These are phyloP conservation scores for Luperina testacea DNA, from an alignment of 2,888 invertebrate genomes.

Conservation along the genomic window DNA sequence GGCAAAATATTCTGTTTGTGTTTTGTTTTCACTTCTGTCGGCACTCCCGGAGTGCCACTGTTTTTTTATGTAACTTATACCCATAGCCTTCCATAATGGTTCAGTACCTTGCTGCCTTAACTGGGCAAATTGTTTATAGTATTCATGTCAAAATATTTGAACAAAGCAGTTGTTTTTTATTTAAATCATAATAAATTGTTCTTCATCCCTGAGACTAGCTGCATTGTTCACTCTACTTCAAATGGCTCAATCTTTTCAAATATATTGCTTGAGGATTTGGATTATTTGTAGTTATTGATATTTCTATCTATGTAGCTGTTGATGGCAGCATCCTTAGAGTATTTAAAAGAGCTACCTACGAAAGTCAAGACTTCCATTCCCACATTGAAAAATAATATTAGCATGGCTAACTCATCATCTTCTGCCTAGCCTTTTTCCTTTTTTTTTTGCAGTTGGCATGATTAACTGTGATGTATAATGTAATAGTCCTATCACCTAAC, in stretches of 20 bases:
- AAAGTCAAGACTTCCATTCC: not conserved
- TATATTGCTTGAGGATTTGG: not conserved
- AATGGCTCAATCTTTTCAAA: not conserved
- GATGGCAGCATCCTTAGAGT: not conserved
- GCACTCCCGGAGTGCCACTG: no score
- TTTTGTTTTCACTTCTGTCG: no score
- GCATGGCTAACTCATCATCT: not conserved
- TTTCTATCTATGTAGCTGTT: not conserved
- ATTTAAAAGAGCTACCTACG: not conserved
- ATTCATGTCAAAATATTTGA: not conserved
- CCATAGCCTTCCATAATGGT: not conserved
- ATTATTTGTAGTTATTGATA: not conserved
- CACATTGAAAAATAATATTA: not conserved
- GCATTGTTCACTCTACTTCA: not conserved
- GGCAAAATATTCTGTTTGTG: no score
- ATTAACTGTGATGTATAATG: slow-evolving; percentile 1
- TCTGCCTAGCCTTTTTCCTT: not conserved
- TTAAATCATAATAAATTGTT: not conserved
- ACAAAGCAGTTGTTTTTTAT: not conserved
- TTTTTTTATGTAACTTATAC: no score
- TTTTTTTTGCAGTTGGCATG: not conserved
- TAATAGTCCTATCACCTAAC: not conserved
- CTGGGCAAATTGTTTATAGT: not conserved
- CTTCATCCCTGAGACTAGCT: not conserved
- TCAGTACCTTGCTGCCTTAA: not conserved